Evolutionary conservation across 2,797 vertebrate genomes (phyloP).

Genomic region (Muscicapa striata): DNA sequence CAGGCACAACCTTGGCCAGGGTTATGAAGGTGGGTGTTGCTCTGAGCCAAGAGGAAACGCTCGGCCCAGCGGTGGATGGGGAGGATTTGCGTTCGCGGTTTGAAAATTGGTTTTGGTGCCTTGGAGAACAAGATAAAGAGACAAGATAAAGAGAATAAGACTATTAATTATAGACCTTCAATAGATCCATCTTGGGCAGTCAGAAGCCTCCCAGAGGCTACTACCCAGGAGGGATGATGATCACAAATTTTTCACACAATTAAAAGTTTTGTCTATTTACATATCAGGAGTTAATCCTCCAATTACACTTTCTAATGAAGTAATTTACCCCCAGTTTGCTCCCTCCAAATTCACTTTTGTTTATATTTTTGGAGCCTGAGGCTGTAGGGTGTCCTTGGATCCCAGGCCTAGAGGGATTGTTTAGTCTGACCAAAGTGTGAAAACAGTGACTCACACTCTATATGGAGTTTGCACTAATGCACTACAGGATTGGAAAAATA

Average conservation of each 20-base stretch:
- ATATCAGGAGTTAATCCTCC: background rate
- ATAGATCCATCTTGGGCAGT: background rate
- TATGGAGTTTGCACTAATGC: background rate
- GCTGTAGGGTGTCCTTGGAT: background rate
- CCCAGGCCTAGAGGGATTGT: background rate
- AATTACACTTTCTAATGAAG: background rate
- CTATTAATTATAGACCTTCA: background rate
- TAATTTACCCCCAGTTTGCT: background rate
- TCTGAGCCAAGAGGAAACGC: background rate
- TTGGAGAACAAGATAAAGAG: background rate
- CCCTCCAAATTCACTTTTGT: background rate
- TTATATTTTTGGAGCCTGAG: background rate
- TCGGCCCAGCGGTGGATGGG: rapidly evolving
- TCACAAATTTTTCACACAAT: background rate
- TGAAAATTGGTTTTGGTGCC: background rate
- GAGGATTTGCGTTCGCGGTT: background rate
- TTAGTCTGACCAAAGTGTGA: background rate
- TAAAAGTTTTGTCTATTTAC: background rate
- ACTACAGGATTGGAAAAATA: background rate
- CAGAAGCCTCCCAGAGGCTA: background rate
- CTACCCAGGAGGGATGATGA: background rate
- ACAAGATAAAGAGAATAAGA: too few relatives aligned
- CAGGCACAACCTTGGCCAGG: constrained; percentile 70
- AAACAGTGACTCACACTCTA: too few relatives aligned
- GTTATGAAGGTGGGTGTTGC: constrained; percentile 78